phyloP scores from a whole-genome alignment of 2,797 vertebrate species.

The Crocidura indochinensis region DNA sequence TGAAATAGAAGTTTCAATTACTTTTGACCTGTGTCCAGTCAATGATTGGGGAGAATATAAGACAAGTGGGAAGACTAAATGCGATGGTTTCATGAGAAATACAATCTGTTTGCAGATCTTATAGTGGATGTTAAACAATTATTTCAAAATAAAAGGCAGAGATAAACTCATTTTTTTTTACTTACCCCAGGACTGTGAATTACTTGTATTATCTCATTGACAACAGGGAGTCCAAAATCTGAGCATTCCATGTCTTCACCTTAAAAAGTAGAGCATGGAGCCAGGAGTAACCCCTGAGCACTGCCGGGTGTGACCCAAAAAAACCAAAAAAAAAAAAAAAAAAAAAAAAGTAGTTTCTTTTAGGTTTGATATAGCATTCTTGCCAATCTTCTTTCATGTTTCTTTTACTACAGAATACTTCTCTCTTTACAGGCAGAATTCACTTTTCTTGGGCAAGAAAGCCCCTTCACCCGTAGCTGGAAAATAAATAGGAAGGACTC shows the following conservation, averaged over 20 bases:
- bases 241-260: slow-evolving; percentile 21
- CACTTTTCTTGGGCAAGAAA: slow-evolving; percentile 47
- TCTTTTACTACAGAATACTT: slow-evolving; percentile 76
- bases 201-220: background rate
- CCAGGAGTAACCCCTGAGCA: too few species aligned
- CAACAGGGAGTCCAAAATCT: slow-evolving; percentile 23
- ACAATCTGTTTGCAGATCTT: too few species aligned
- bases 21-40: background rate
- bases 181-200: background rate
- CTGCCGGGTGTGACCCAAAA: too few species aligned
- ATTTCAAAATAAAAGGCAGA: background rate
- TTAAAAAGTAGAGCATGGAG: slow-evolving; percentile 78
- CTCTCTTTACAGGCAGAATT: slow-evolving; percentile 25
- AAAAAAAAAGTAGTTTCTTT: slow-evolving; percentile 77
- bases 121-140: background rate
- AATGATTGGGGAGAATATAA: slow-evolving; percentile 14
- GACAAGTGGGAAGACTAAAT: background rate
- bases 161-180: background rate
- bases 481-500: slow-evolving; percentile 61
- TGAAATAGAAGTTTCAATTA: background rate
- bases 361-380: slow-evolving; percentile 64
- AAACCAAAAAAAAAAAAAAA: slow-evolving; percentile 75
- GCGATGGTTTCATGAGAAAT: background rate
- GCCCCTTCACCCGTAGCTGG: background rate
- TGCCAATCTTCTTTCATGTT: slow-evolving; percentile 72